Base-by-base conservation (phyloP, 2,888 invertebrate genomes). In the Standfussiana lucernea region DNA sequence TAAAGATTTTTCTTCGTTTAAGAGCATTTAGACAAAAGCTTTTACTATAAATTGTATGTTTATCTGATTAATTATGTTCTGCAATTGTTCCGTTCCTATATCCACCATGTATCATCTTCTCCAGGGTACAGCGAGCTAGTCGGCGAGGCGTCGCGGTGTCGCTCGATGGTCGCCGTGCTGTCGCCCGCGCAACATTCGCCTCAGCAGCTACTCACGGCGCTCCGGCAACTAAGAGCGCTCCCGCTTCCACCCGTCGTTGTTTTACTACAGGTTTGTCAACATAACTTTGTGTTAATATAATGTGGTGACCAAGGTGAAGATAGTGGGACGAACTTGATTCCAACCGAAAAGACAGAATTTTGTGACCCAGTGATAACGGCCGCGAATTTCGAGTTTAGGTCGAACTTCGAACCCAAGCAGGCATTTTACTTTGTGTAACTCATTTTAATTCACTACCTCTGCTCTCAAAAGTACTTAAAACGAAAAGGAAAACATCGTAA, bases 81-180 rank as follows among this genome's bases (percentile, higher is more conserved):
- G 4, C n/a, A 15, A 40, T 64, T 40, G 13, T 0, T 24, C 4
- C 8, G 15, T 40, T 61, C 2, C 3, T 62, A 24, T 32, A 42
- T 40, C 40, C 10, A 10, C 42, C 2, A 13, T 40, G 24, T 45
- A 10, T n/a, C 0, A 11, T 42, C 13, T 10, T 10, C 13, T 6
- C 0, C 94, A 97, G 97, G 97, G 97, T 95, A 95, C 90, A 90
- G 93, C 79, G 96, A 96, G 89, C 92, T 97, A 72, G 92, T 93
- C 35, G 90, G 94, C 6, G 95, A 95, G 84, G 93, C 94, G 68
- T 77, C 87, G 1, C 95, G 96, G 0, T 96, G 97, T 75, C 94
- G 96, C 2, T 93, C 96, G 66, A 88, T 96, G 88, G 95, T 97
- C 84, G 94, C 93, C 40, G 96, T 97, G 81, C 83, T 97, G 83